phyloP scores from a whole-genome alignment of 1,140 invertebrate species.

The Drosophila kepulauana region DNA sequence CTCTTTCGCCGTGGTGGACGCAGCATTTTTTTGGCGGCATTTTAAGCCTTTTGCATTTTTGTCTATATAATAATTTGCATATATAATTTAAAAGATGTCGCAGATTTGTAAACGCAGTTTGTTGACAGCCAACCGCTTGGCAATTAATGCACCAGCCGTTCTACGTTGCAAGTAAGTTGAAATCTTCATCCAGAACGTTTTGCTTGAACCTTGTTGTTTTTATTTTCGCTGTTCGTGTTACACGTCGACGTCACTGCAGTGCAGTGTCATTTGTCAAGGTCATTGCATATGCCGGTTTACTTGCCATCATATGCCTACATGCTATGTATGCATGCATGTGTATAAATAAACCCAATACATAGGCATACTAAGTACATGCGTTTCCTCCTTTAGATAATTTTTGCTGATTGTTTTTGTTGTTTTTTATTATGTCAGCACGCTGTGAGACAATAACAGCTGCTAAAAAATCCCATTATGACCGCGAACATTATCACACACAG shows the following conservation, averaged over 20 bases:
- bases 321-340: conserved; percentile 20
- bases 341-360: not conserved
- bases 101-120: conserved; percentile 68
- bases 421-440: conserved; percentile 57
- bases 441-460: conserved; percentile 30
- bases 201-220: conserved; percentile 10
- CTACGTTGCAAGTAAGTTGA: conserved; percentile 67
- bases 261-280: conserved; percentile 79
- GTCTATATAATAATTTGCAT: conserved; percentile 30
- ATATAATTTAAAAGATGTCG: conserved; percentile 54
- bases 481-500: not conserved
- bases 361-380: conserved; percentile 6
- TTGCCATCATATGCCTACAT: conserved; percentile 45
- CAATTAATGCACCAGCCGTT: conserved; percentile 49
- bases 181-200: not conserved
- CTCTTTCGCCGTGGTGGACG: conserved; percentile 21
- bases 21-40: conserved; percentile 49
- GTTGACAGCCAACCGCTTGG: conserved; percentile 59
- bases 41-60: conserved; percentile 33
- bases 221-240: conserved; percentile 27
- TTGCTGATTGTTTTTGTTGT: not conserved
- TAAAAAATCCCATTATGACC: conserved; percentile 15
- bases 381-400: conserved; percentile 46
- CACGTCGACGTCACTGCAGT: conserved; percentile 64
- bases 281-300: conserved; percentile 65